phyloP scores from a whole-genome alignment of 2,888 invertebrate species.

The Celastrina argiolus region DNA sequence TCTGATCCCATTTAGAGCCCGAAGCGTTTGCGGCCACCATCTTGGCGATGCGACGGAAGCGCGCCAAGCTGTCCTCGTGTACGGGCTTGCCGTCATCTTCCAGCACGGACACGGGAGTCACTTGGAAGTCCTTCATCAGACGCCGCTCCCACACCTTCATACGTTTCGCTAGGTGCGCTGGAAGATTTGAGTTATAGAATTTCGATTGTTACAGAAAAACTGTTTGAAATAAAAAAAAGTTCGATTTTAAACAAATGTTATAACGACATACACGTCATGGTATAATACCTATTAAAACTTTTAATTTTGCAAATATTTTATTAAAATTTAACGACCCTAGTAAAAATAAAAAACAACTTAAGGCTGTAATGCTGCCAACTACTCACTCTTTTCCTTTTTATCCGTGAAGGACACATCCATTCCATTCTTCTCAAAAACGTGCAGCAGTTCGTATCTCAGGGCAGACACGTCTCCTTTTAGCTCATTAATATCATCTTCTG shows the following conservation, averaged over 20 bases:
- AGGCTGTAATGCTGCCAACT: not conserved
- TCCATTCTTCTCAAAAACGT: constrained; percentile 92
- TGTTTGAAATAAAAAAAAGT: too few species aligned
- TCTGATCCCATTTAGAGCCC: constrained; percentile 86
- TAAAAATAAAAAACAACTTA: not conserved
- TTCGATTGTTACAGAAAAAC: not conserved
- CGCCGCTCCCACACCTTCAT: constrained; percentile 93
- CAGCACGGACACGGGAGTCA: constrained; percentile 83
- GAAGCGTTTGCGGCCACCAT: constrained; percentile 83
- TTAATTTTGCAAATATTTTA: too few species aligned
- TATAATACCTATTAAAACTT: too few species aligned
- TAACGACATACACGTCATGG: too few species aligned
- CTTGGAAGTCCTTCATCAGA: constrained; percentile 92
- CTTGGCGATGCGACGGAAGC: constrained; percentile 86
- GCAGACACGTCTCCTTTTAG: constrained; percentile 95
- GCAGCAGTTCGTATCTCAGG: constrained; percentile 93
- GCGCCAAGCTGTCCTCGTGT: constrained; percentile 79
- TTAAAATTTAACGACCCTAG: too few species aligned
- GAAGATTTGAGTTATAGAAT: constrained; percentile 10
- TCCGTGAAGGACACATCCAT: constrained; percentile 88
- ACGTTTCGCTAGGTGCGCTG: constrained; percentile 85
- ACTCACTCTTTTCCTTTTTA: constrained; percentile 84
- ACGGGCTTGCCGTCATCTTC: constrained; percentile 73
- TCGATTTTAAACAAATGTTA: too few species aligned
- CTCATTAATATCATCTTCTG: constrained; percentile 95